Conservation (phyloP, 2,797 vertebrate genomes). For the Synanceia verrucosa region DNA sequence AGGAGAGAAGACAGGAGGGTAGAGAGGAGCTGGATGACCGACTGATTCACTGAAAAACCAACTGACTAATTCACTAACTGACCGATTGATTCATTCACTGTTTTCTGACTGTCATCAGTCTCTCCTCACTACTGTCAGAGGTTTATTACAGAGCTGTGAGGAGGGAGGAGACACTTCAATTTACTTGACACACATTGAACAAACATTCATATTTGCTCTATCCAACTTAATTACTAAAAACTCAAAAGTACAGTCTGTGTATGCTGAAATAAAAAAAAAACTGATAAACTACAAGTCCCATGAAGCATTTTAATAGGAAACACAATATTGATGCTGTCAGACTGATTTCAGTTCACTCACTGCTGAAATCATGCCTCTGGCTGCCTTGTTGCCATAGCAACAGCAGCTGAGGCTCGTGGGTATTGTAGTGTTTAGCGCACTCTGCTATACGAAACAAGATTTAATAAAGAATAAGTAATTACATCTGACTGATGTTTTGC, state of each 20-base stretch:
- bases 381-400: not conserved
- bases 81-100: not conserved
- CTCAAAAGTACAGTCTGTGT: not conserved
- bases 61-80: not conserved
- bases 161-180: not conserved
- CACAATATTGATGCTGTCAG: not conserved
- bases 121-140: not conserved
- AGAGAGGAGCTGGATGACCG: conserved; percentile 3
- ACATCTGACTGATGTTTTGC: not conserved
- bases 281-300: not conserved
- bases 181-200: too few species aligned
- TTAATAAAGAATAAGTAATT: not conserved
- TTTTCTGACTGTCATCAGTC: not conserved
- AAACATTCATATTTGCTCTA: too few species aligned
- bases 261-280: too few species aligned
- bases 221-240: not conserved
- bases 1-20: conserved; percentile 41
- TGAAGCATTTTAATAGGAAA: not conserved
- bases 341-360: not conserved
- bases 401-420: not conserved
- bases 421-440: not conserved
- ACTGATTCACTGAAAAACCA: not conserved
- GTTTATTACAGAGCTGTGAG: not conserved
- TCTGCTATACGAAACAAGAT: not conserved
- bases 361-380: not conserved